These are phyloP conservation scores for Cremastobaeus sp. DNA, from an alignment of 2,888 invertebrate species.

Conservation along the genomic window DNA sequence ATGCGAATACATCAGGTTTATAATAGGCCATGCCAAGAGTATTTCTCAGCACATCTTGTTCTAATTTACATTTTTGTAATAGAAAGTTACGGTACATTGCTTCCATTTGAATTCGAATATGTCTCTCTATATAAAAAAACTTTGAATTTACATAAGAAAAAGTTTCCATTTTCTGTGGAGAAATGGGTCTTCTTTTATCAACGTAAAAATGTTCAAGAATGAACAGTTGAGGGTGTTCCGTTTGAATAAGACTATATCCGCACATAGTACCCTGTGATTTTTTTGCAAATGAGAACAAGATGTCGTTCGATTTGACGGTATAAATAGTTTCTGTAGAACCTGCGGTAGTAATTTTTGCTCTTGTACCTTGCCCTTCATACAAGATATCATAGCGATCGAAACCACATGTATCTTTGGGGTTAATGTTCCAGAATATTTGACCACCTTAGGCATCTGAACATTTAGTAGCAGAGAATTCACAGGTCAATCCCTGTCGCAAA, in stretches of 20 bases:
- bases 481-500: constrained; percentile 17
- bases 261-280: background rate
- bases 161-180: constrained; percentile 48
- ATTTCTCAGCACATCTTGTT: constrained; percentile 63
- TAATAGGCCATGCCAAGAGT: constrained; percentile 61
- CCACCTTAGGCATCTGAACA: constrained; percentile 45
- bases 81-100: constrained; percentile 59
- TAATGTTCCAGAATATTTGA: constrained; percentile 30
- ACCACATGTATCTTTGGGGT: constrained; percentile 25
- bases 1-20: constrained; percentile 17
- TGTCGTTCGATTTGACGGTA: background rate
- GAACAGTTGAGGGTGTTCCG: too few species aligned
- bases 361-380: constrained; percentile 51
- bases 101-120: constrained; percentile 56
- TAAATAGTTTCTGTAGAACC: background rate
- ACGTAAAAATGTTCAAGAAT: background rate
- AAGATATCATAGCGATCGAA: constrained; percentile 45
- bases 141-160: constrained; percentile 63
- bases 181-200: background rate
- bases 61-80: constrained; percentile 61
- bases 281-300: background rate
- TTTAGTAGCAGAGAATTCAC: background rate
- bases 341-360: background rate
- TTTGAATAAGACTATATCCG: background rate
- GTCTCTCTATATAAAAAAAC: constrained; percentile 65